Percentiles rank a stretch among this genome's conserved stretches.
These are phyloP conservation scores for Ictalurus punctatus DNA, from an alignment of 2,113 vertebrate species.

Conservation along the genomic window DNA sequence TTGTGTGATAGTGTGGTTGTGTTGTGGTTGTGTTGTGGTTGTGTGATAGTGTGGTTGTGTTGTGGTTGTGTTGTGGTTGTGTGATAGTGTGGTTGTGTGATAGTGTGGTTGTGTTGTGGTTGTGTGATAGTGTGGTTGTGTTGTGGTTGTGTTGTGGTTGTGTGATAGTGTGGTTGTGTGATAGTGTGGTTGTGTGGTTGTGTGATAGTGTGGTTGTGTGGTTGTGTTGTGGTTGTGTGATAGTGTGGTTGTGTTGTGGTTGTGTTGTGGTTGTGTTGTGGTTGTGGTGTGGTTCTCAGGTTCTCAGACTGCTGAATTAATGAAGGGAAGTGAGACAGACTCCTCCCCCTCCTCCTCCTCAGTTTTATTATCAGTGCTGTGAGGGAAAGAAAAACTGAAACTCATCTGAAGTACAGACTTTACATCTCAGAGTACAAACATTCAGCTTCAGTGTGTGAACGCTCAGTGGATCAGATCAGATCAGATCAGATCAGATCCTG, in stretches of 20 bases:
- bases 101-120: too few relatives aligned
- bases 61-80: too few relatives aligned
- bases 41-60: too few relatives aligned
- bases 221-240: too few relatives aligned
- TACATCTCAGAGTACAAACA: background rate
- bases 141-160: too few relatives aligned
- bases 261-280: background rate
- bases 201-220: too few relatives aligned
- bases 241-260: background rate
- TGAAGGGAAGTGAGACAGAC: background rate
- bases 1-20: too few relatives aligned
- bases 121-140: too few relatives aligned
- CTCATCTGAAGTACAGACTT: background rate
- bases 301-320: constrained; percentile 1
- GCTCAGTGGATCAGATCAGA: background rate
- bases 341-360: background rate
- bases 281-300: background rate
- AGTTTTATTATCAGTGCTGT: background rate
- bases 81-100: too few relatives aligned
- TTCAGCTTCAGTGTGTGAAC: background rate
- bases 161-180: too few relatives aligned
- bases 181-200: too few relatives aligned
- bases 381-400: background rate
- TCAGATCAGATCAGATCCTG: background rate
- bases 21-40: too few relatives aligned